Evolutionary conservation across 2,888 invertebrate species (phyloP).

Genomic region (Anarsia innoxiella): DNA sequence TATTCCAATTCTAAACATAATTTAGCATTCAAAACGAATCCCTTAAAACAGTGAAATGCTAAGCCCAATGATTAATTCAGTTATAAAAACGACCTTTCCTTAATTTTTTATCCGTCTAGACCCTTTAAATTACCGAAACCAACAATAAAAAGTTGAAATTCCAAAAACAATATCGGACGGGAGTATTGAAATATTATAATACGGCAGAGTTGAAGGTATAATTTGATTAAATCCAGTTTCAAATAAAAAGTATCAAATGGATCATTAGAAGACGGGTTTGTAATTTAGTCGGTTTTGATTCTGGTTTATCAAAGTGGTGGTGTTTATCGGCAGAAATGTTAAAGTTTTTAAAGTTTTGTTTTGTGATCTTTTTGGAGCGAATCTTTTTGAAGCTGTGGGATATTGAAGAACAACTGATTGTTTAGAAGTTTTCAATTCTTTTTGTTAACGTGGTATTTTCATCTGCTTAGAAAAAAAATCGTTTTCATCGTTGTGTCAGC

Average conservation of each 20-base stretch:
- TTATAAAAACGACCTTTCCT: slow-evolving; percentile 12
- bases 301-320: slow-evolving; percentile 45
- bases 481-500: no score
- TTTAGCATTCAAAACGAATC: no score
- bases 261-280: slow-evolving; percentile 69
- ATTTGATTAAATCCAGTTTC: slow-evolving; percentile 74
- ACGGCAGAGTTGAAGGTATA: slow-evolving; percentile 70
- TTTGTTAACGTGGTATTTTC: no score
- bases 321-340: neutral
- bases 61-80: slow-evolving; percentile 10
- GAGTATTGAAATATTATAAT: slow-evolving; percentile 73
- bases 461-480: no score
- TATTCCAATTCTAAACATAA: no score
- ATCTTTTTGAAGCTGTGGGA: no score
- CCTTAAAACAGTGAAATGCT: no score
- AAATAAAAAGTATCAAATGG: slow-evolving; percentile 65
- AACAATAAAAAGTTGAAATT: slow-evolving; percentile 68
- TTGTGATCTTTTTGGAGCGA: no score
- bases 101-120: slow-evolving; percentile 55
- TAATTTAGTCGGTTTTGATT: slow-evolving; percentile 59
- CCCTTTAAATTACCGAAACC: slow-evolving; percentile 63
- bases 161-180: slow-evolving; percentile 65
- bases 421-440: no score
- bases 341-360: no score
- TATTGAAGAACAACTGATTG: no score